Percentiles rank a stretch among this genome's conserved stretches.
These are phyloP conservation scores for Hoplostethus atlanticus DNA, from an alignment of 2,797 vertebrate genomes.

Conservation along the genomic window DNA sequence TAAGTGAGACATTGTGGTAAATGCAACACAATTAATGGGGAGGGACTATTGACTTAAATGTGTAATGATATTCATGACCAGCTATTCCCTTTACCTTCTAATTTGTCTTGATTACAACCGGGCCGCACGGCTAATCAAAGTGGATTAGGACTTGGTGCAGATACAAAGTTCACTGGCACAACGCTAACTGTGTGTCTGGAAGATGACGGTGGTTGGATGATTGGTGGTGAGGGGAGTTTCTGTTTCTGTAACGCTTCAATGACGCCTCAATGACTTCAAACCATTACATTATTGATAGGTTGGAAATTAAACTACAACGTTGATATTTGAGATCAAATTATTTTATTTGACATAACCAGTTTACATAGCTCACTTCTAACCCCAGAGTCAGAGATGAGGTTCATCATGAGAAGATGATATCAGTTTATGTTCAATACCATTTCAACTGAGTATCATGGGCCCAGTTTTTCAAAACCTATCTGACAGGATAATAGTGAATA, in stretches of 20 bases:
- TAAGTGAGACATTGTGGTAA: conserved; percentile 13
- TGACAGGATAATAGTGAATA: too few species aligned
- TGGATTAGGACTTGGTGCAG: conserved; percentile 25
- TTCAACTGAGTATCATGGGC: not conserved
- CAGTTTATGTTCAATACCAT: not conserved
- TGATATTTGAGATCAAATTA: conserved; percentile 20
- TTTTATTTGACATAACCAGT: conserved; percentile 10
- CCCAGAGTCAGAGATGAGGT: not conserved
- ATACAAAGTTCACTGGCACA: conserved; percentile 25
- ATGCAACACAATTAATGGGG: conserved; percentile 13
- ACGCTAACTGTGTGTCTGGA: conserved; percentile 12
- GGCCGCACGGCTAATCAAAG: conserved; percentile 15
- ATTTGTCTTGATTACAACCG: conserved; percentile 48
- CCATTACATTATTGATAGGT: conserved; percentile 5
- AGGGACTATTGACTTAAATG: not conserved
- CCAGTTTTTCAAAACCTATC: too few species aligned
- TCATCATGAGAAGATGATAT: conserved; percentile 29
- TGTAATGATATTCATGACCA: conserved; percentile 25
- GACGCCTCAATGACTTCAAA: not conserved
- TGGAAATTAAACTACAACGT: not conserved
- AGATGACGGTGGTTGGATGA: not conserved
- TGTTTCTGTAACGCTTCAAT: not conserved
- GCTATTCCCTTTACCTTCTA: conserved; percentile 20
- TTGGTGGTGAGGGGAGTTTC: not conserved
- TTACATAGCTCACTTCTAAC: conserved; percentile 7